phyloP scores from a whole-genome alignment of 2,797 vertebrate species.

The Pantherophis vulpinus region DNA sequence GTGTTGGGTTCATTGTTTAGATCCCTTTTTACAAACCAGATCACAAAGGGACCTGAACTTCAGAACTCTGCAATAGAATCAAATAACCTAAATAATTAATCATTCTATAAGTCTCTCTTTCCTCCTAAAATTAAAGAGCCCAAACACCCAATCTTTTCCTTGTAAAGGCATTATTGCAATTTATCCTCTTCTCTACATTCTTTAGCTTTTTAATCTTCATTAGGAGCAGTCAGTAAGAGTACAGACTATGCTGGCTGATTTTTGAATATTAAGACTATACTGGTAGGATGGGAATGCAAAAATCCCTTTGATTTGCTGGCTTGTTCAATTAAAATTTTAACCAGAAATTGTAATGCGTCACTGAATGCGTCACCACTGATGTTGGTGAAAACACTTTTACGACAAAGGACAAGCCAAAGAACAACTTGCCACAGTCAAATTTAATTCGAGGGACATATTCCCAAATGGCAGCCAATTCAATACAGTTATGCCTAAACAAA shows the following conservation, averaged over 20 bases:
- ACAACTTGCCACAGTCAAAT: background rate
- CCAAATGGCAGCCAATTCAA: background rate
- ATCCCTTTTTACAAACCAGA: background rate
- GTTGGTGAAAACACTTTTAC: background rate
- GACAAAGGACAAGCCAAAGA: background rate
- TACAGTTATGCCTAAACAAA: background rate
- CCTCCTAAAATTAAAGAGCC: background rate
- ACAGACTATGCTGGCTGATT: background rate
- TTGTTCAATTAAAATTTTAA: background rate
- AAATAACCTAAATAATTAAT: background rate
- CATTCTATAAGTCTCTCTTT: background rate
- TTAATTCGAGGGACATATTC: background rate
- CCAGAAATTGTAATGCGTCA: background rate
- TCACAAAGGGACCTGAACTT: background rate
- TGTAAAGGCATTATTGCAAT: too few relatives aligned
- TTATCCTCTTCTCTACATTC: background rate
- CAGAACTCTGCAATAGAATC: background rate
- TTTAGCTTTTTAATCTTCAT: background rate
- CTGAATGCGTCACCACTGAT: background rate
- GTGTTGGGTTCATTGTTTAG: background rate
- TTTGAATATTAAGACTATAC: background rate
- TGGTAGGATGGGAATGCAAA: background rate
- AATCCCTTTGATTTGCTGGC: background rate
- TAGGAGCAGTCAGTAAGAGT: background rate
- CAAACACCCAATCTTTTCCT: background rate